phyloP scores from a whole-genome alignment of 2,888 invertebrate genomes.

The Epirrhoe alternata region DNA sequence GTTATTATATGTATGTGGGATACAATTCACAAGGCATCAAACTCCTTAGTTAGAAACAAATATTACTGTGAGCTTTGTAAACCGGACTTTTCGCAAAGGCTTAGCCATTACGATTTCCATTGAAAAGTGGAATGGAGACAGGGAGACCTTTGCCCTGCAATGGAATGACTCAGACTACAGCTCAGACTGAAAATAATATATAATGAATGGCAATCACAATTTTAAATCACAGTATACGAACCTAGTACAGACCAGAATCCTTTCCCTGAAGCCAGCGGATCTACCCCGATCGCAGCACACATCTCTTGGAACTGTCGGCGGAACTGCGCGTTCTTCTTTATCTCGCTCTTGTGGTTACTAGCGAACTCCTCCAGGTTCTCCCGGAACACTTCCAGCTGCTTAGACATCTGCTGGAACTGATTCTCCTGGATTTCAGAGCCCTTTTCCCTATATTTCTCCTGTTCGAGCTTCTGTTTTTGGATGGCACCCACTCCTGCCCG shows the following conservation, averaged over 20 bases:
- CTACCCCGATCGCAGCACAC: constrained; percentile 99
- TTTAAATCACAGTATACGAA: constrained; percentile 44
- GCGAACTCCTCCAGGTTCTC: constrained; percentile 98
- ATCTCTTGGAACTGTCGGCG: constrained; percentile 98
- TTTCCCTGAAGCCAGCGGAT: constrained; percentile 97
- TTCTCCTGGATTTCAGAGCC: constrained; percentile 96
- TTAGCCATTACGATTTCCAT: no score
- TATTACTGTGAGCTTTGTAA: no score
- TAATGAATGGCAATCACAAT: neutral
- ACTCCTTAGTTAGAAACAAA: no score
- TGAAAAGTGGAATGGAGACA: no score
- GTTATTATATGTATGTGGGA: no score
- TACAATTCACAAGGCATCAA: no score
- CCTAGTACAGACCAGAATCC: constrained; percentile 99
- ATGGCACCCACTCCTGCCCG: constrained; percentile 95
- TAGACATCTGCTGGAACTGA: constrained; percentile 96
- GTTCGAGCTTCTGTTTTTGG: constrained; percentile 93
- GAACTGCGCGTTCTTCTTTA: constrained; percentile 97
- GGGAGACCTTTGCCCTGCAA: no score
- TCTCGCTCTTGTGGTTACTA: constrained; percentile 96
- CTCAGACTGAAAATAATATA: no score
- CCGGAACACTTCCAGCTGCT: constrained; percentile 96
- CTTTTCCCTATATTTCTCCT: constrained; percentile 96
- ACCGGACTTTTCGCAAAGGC: no score
- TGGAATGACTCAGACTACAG: no score